phyloP scores from a whole-genome alignment of 2,888 invertebrate genomes.

The Mellilla xanthometata region DNA sequence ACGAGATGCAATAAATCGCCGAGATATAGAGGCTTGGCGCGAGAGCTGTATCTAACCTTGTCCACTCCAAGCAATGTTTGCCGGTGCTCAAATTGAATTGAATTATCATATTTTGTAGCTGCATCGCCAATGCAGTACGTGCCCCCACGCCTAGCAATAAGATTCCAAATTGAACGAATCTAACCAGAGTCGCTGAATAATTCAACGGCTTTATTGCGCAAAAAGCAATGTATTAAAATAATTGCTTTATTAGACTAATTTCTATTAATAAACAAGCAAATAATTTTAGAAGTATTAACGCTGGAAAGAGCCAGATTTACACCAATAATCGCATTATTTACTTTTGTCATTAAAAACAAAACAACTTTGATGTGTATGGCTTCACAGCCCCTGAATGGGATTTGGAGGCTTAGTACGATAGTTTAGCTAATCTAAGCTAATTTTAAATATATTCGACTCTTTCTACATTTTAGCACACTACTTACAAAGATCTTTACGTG shows the following conservation, averaged over 20 bases:
- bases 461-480: too few species aligned
- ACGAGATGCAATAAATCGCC: conserved; percentile 23
- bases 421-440: too few species aligned
- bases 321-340: too few species aligned
- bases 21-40: conserved; percentile 10
- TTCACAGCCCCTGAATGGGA: too few species aligned
- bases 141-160: background rate
- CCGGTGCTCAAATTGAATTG: conserved; percentile 24
- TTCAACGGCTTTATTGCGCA: conserved; percentile 5
- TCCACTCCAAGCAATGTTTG: conserved; percentile 26
- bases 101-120: conserved; percentile 20
- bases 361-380: too few species aligned
- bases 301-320: too few species aligned
- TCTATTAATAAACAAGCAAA: background rate
- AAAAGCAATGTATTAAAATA: background rate
- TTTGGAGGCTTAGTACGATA: too few species aligned
- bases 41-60: conserved; percentile 26
- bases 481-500: too few species aligned
- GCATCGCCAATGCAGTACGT: conserved; percentile 9
- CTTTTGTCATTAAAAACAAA: too few species aligned
- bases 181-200: conserved; percentile 2
- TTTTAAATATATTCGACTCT: too few species aligned
- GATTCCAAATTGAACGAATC: conserved; percentile 2
- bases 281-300: too few species aligned
- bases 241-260: background rate